These are phyloP conservation scores for Mesitornis unicolor DNA, from an alignment of 2,113 vertebrate genomes.

Conservation along the genomic window DNA sequence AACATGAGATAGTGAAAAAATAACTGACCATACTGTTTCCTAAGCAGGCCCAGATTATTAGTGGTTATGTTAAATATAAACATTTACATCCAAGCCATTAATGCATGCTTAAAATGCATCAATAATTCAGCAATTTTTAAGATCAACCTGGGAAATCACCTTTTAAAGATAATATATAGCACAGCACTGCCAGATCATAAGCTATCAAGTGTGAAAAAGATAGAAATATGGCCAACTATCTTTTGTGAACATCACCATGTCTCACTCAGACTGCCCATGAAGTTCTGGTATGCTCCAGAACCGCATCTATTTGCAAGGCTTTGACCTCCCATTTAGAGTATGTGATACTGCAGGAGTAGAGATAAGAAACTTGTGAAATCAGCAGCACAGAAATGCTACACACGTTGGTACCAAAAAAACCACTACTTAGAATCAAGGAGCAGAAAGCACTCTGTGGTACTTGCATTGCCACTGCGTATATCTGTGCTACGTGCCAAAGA, in stretches of 20 bases:
- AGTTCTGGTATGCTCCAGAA: not conserved
- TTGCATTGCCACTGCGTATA: accelerated
- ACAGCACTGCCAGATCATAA: not conserved
- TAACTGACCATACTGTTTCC: not conserved
- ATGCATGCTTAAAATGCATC: not conserved
- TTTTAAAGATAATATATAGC: not conserved
- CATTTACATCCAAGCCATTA: conserved; percentile 1
- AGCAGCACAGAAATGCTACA: not conserved
- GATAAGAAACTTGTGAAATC: not conserved
- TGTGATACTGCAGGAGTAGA: not conserved
- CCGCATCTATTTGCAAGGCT: not conserved
- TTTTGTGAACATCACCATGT: not conserved
- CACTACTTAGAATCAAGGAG: too few species aligned
- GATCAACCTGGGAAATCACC: conserved; percentile 12
- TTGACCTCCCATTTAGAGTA: not conserved
- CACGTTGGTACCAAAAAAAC: not conserved
- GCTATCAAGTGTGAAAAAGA: not conserved
- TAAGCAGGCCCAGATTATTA: not conserved
- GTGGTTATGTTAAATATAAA: not conserved
- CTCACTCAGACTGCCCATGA: not conserved
- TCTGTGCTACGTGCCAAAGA: not conserved
- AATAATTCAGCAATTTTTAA: conserved; percentile 17
- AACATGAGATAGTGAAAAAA: conserved; percentile 7
- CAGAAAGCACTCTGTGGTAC: not conserved
- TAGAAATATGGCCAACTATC: not conserved